phyloP scores from a whole-genome alignment of 2,888 invertebrate genomes.

The Pycnomerus fuliginosus region DNA sequence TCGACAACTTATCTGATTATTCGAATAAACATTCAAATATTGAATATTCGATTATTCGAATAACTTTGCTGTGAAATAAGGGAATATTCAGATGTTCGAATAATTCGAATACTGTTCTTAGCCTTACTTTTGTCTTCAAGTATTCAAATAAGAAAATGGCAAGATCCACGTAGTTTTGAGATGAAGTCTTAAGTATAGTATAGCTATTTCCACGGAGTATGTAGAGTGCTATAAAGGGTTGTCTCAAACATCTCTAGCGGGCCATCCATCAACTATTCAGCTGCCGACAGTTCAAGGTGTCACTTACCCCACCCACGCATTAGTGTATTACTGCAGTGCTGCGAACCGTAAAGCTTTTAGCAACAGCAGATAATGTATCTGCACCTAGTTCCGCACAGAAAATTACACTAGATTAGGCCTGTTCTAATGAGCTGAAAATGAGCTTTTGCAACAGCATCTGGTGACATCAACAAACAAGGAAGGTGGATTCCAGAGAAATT shows the following conservation, averaged over 20 bases:
- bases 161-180: no score
- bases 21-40: no score
- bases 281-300: constrained; percentile 47
- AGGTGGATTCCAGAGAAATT: no score
- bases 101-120: no score
- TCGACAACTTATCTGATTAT: no score
- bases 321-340: constrained; percentile 47
- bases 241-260: constrained; percentile 23
- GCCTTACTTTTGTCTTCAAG: background rate
- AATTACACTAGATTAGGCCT: constrained; percentile 18
- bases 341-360: constrained; percentile 40
- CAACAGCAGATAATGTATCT: constrained; percentile 30
- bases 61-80: no score
- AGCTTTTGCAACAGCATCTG: no score
- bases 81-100: no score
- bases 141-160: background rate
- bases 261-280: constrained; percentile 49
- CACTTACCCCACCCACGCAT: constrained; percentile 47
- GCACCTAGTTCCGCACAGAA: constrained; percentile 12
- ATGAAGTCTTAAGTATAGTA: no score
- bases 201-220: constrained; percentile 1
- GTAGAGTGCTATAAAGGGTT: constrained; percentile 23
- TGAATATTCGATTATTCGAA: no score
- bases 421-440: no score
- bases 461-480: no score